These are phyloP conservation scores for Gallinago undulata DNA, from an alignment of 2,113 vertebrate species.

Conservation along the genomic window DNA sequence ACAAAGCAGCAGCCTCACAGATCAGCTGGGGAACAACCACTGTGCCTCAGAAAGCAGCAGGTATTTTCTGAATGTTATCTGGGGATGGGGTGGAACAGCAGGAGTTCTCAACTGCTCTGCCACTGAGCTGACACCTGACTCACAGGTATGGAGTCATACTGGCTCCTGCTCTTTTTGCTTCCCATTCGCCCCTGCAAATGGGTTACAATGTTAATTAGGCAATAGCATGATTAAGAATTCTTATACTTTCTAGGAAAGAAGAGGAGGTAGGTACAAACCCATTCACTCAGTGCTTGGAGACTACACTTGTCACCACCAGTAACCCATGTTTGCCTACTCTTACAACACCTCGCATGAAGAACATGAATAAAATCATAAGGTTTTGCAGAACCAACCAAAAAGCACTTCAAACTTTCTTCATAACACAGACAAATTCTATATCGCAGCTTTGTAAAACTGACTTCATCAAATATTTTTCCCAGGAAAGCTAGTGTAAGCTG, in stretches of 20 bases:
- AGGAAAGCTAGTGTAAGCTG: background rate
- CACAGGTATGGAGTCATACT: background rate
- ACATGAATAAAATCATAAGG: rapidly evolving
- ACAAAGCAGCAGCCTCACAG: background rate
- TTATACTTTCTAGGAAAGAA: background rate
- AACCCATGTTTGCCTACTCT: background rate
- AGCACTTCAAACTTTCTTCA: background rate
- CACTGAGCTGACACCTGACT: background rate
- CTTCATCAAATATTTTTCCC: background rate
- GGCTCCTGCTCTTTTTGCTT: background rate
- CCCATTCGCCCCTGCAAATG: background rate
- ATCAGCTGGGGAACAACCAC: background rate
- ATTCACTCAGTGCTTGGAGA: background rate
- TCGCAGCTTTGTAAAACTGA: background rate
- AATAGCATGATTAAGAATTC: rapidly evolving
- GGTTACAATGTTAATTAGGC: background rate
- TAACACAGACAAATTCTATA: background rate
- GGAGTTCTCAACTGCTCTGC: background rate
- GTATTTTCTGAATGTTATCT: no score
- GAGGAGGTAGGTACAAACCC: background rate
- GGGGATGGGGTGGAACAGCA: background rate
- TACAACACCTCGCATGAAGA: background rate
- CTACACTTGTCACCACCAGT: background rate
- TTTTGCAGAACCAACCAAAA: background rate
- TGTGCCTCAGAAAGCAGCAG: background rate